Evolutionary conservation across 2,797 vertebrate species (phyloP).

Genomic region (Cygnus olor): DNA sequence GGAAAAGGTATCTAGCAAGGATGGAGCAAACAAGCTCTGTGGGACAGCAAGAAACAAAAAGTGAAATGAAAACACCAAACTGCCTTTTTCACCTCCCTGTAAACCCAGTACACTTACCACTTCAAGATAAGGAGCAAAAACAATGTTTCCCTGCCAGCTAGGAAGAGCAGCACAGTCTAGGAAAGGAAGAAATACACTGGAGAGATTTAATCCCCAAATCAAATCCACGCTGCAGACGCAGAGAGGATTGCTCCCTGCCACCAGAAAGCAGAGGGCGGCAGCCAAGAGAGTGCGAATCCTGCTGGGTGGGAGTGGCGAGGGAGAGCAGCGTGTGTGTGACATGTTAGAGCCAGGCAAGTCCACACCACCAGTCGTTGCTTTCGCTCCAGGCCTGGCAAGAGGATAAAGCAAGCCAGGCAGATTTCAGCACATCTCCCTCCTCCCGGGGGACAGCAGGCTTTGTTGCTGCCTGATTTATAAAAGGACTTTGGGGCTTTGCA

Average conservation of each 20-base stretch:
- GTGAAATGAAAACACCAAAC: not conserved
- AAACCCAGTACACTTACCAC: not conserved
- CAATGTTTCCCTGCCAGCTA: not conserved
- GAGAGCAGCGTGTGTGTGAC: not conserved
- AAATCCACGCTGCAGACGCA: not conserved
- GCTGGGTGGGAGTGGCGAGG: not conserved
- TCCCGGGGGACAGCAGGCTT: not conserved
- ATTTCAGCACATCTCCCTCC: slow-evolving; percentile 6
- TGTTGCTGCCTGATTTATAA: slow-evolving; percentile 16
- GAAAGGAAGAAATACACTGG: not conserved
- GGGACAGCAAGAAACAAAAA: not conserved
- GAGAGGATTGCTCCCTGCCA: not conserved
- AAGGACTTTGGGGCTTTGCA: not conserved
- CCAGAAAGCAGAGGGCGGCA: not conserved
- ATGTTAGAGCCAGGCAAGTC: not conserved
- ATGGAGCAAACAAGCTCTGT: not conserved
- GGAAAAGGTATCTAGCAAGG: not conserved
- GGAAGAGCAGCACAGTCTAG: not conserved
- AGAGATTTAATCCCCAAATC: slow-evolving; percentile 34
- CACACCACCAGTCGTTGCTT: not conserved
- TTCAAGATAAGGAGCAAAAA: not conserved
- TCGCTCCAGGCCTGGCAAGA: slow-evolving; percentile 21
- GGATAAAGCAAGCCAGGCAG: not conserved
- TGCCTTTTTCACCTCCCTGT: not conserved
- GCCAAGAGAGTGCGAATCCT: not conserved